Evolutionary conservation across 2,888 invertebrate species (phyloP), one percentile per base, ranked within the genome.

Genomic region (Tillus elongatus): DNA sequence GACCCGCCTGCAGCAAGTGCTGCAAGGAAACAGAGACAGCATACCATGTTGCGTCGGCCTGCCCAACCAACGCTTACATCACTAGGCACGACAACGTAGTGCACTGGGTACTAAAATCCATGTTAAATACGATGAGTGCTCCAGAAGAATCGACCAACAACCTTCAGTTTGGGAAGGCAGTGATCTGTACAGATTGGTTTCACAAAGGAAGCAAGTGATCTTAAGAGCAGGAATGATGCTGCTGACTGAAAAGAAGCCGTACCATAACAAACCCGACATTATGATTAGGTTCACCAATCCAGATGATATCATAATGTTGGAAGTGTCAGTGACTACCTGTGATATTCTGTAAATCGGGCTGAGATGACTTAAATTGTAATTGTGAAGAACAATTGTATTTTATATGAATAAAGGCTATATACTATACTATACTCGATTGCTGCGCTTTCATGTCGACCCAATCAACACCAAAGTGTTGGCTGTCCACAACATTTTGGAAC

Each of bases 211-310:
- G 9, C 11, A 28, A 26, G 13, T 3, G 24, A 19, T 19, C 19
- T n/a, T n/a, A n/a, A 15, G 11, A 10, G 30, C 30, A 11, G 30
- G 30, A 9, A 6, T 4, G 8, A 29, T 4, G 6, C 4, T 29
- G 6, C 30, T 29, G 6, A 29, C 30, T 8, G 30, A 29, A 6
- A 29, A 9, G 9, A 2, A 14, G 12, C 31, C 35, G 2, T 30
- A 39, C 28, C 38, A 41, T 26, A 41, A 41, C 38, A 41, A 41
- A 10, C 38, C 41, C 2, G 41, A 41, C 35, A 27, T 41, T 8
- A 30, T 35, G 10, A n/a, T 39, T 2, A 15, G 24, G 6, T n/a
- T 11, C 2, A 19, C 24, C 24, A 19, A 19, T n/a, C 24, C 24
- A 6, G 24, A 19, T 8, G 24, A 19, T 14, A 14, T 34, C n/a